Conservation (phyloP, 1,140 invertebrate species). For the Myzus persicae region DNA sequence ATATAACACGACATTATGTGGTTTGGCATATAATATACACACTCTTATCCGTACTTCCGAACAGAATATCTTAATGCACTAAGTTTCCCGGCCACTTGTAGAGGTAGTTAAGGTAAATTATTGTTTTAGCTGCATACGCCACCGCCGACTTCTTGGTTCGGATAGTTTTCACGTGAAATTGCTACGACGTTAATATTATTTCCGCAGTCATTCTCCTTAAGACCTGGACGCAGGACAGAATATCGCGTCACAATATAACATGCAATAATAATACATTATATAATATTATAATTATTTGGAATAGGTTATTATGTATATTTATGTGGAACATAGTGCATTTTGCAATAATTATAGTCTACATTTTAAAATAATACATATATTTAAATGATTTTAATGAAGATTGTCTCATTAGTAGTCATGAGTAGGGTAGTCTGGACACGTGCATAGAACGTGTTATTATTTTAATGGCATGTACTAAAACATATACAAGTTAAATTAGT, state of each 20-base stretch:
- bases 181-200: not conserved
- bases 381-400: not conserved
- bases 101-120: constrained; percentile 28
- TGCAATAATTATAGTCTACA: not conserved
- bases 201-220: too few species aligned
- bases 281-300: not conserved
- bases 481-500: not conserved
- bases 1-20: not conserved
- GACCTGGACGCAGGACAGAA: not conserved
- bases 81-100: constrained; percentile 31
- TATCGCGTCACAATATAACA: not conserved
- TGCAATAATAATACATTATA: not conserved
- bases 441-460: not conserved
- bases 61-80: not conserved
- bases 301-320: not conserved
- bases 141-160: not conserved
- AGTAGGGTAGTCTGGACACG: not conserved
- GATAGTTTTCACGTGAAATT: constrained; percentile 5
- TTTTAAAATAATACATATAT: not conserved
- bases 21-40: not conserved
- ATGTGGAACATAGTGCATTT: not conserved
- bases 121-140: not conserved
- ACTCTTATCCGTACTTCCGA: not conserved
- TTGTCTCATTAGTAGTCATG: not conserved
- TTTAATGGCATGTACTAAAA: not conserved